Evolutionary conservation across 1,140 invertebrate species (phyloP).

Genomic region (Drosophila varians): DNA sequence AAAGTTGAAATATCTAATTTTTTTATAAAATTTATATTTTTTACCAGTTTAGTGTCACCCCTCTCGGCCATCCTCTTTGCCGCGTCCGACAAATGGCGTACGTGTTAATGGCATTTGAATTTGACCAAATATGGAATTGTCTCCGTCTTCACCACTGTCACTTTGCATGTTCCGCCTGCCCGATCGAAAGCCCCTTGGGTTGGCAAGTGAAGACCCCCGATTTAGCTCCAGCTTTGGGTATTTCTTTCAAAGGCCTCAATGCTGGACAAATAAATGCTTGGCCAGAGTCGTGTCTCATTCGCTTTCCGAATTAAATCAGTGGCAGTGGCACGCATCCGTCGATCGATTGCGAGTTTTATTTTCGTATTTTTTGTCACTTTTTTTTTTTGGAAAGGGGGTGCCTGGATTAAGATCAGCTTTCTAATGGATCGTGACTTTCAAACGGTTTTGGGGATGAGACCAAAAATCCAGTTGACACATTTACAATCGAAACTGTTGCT

Average conservation of each 20-base stretch:
- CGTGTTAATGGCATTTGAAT: constrained; percentile 83
- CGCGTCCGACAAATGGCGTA: constrained; percentile 73
- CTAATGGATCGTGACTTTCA: constrained; percentile 68
- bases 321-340: constrained; percentile 59
- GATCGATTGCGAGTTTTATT: constrained; percentile 30
- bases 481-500: constrained; percentile 34
- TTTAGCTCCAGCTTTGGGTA: constrained; percentile 7
- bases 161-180: constrained; percentile 67
- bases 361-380: constrained; percentile 2
- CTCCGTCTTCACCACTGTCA: constrained; percentile 57
- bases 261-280: constrained; percentile 64
- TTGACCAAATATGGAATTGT: constrained; percentile 81
- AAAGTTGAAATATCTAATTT: neutral
- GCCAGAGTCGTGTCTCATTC: constrained; percentile 60
- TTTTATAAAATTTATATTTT: constrained; percentile 1
- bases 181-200: constrained; percentile 10
- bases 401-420: constrained; percentile 57
- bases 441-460: constrained; percentile 56
- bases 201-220: constrained; percentile 54
- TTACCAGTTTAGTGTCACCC: constrained; percentile 1
- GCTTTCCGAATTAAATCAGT: constrained; percentile 58
- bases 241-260: constrained; percentile 16
- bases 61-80: constrained; percentile 3
- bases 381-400: constrained; percentile 11
- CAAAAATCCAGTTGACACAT: constrained; percentile 53